Base-by-base conservation (phyloP, 2,888 invertebrate species). In the Xanthia togata region DNA sequence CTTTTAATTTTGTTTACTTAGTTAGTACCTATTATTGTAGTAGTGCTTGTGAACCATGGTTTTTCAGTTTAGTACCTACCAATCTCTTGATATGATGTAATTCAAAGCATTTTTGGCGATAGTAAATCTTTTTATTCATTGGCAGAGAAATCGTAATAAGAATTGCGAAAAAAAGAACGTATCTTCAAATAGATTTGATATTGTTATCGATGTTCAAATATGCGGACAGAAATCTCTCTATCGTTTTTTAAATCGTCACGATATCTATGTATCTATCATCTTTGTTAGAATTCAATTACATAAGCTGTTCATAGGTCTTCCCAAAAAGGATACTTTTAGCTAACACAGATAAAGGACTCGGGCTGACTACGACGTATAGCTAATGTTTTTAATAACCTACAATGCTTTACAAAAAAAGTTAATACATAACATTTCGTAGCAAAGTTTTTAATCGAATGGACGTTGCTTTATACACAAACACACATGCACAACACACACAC, bases 131-230 rank as follows among this genome's bases (percentile, higher is more conserved):
- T 59, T 12, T 9, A 82, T 26, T 17, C 17, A 69, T 35, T 53
- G 44, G n/a, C 41, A 53, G 53, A 20, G 11, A 47, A 47, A 82
- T 82, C 79, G 79, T 69, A 69, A 77, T 47, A 50, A 60, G 12
- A n/a, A 69, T 82, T 82, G 74, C 75, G 53, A 57, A 69, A 82
- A 38, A 47, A 8, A 3, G 23, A 17, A 50, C 20, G 35, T 60
- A 64, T 64, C 78, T 64, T 64, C 64, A 53, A 59, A 47, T 41
- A 82, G 14, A 77, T 82, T 69, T 59, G 8, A 65, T 23, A 78
- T 63, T 17, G 35, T 31, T 78, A 65, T 76, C 78, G 69, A 77
- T 82, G 82, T 76, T 69, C 77, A 76, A 69, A 76, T 64, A 38
- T 38, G 79, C 82, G 53, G 12, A 57, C 38, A 68, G 44, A 44